Base-by-base conservation (phyloP, 2,888 invertebrate species). In the Philaethria dido region DNA sequence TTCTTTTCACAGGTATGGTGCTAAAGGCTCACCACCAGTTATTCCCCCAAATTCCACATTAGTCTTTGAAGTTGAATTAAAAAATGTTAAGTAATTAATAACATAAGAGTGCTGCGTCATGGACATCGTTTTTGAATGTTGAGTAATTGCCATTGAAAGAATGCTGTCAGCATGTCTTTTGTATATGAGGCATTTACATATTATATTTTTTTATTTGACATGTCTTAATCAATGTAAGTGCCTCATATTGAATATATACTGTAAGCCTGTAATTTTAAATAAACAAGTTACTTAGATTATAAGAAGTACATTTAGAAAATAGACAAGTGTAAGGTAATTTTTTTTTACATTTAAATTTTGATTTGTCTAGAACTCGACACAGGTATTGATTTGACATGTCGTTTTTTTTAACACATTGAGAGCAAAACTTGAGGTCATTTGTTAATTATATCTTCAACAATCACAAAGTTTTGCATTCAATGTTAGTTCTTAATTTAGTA, bases 41-140 rank as follows among this genome's bases (percentile, higher is more conserved):
- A 98, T 99, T 85, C 98, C 98, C 69, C 95, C 97, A 48, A 98
- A 98, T 85, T 95, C 97, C 55, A 96, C 96, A 13, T 93, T 99
- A 74, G 94, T 97, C 13, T 99, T 98, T 84, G 98, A 98, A 77
- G 96, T 99, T 48, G 98, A 98, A 90, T 91, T 99, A 67, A 97
- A 96, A 85, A 95, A 95, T 83, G 95, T 98, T 72, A 94, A 94
- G 84, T 96, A 93, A 89, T 44, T 18, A 14, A 50, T 52, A 61
- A 63, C 59, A 25, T 33, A 45, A 42, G 60, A 68, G 55, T 71
- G 62, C 62, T 13, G 36, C 63, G 64, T 70, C 45, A 69, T 55
- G 60, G 66, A 66, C 52, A 68, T 64, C 77, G 80, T 74, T 80
- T 78, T 59, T 64, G 42, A 64, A 57, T 59, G 59, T 78, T 77